phyloP scores from a whole-genome alignment of 2,113 vertebrate species.

The Bathybates hornii region DNA sequence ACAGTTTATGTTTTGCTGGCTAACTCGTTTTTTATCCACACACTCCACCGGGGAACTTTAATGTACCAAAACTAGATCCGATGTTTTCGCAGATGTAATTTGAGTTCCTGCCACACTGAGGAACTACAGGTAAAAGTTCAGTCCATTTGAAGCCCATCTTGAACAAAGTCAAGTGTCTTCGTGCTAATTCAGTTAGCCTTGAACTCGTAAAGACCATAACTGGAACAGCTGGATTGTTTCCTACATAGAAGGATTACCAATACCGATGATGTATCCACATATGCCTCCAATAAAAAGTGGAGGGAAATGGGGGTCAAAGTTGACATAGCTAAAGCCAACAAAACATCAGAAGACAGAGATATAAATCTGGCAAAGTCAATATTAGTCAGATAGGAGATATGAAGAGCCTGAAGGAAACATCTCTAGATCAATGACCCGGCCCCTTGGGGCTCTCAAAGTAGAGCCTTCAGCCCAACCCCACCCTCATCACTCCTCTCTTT shows the following conservation, averaged over 20 bases:
- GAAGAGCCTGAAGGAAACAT: conserved; percentile 51
- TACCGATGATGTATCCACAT: conserved; percentile 45
- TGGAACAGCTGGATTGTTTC: conserved; percentile 34
- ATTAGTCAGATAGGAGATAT: conserved; percentile 57
- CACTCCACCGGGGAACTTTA: background rate
- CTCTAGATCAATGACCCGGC: conserved; percentile 32
- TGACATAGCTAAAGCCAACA: conserved; percentile 42
- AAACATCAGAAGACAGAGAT: conserved; percentile 58
- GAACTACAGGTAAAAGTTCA: conserved; percentile 7
- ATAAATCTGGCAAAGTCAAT: conserved; percentile 64
- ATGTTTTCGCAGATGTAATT: background rate
- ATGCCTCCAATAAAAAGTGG: conserved; percentile 59
- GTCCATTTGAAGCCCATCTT: conserved; percentile 9
- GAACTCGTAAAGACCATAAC: conserved; percentile 9
- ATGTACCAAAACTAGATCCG: background rate
- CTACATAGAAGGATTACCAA: conserved; percentile 9
- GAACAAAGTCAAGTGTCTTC: conserved; percentile 14
- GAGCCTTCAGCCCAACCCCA: background rate
- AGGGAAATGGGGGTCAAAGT: conserved; percentile 52
- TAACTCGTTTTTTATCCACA: background rate
- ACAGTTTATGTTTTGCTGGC: background rate
- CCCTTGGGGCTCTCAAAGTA: conserved; percentile 16
- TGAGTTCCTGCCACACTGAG: background rate
- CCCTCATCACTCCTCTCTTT: conserved; percentile 19
- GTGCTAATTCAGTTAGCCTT: conserved; percentile 14